Base-by-base conservation (phyloP, 2,113 vertebrate genomes). In the Myocastor coypus region DNA sequence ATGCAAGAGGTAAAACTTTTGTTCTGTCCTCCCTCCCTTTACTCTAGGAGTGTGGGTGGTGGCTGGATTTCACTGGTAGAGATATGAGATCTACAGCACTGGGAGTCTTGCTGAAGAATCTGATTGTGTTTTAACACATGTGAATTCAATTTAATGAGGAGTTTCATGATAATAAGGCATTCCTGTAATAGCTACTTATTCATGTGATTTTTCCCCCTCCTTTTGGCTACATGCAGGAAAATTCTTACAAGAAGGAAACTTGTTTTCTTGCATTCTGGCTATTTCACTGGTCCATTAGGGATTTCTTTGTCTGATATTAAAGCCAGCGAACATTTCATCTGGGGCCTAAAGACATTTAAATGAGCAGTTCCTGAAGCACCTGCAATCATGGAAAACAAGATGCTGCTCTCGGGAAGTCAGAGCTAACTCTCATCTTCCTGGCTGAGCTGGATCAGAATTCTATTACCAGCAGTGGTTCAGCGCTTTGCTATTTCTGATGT, bases 341-440 rank as follows among this genome's bases (percentile, higher is more conserved):
- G 50, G 55, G 78, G n/a, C 24, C 32, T 89, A 46, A 73, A 75
- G 66, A 83, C 52, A 88, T 59, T 88, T 88, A 96, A 94, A 92
- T 59, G 52, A 95, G 10, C 37, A 52, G 92, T 85, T 87, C 57
- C 46, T 28, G 57, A 94, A 89, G 50, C 71, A 89, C 59, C 26
- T 81, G 30, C 7, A 66, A 24, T 68, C 22, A 84, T 22, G 3
- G 34, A 68, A 81, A 96, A 93, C 22, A 82, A 69, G 87, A 71
- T 34, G 26, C 2, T 34, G 55, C 73, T 24, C 10, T 50, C 7
- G 46, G 59, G 83, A 83, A 85, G 59, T 78, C 11, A 73, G 28
- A 40, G 10, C 28, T 46, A n/a, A 77, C 59, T 17, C 52, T 59
- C 4, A 37, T 42, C 34, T 94, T 50, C 24, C 19, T 57, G 86